Evolutionary conservation across 1,140 invertebrate genomes (phyloP).

Genomic region (Atta cephalotes): DNA sequence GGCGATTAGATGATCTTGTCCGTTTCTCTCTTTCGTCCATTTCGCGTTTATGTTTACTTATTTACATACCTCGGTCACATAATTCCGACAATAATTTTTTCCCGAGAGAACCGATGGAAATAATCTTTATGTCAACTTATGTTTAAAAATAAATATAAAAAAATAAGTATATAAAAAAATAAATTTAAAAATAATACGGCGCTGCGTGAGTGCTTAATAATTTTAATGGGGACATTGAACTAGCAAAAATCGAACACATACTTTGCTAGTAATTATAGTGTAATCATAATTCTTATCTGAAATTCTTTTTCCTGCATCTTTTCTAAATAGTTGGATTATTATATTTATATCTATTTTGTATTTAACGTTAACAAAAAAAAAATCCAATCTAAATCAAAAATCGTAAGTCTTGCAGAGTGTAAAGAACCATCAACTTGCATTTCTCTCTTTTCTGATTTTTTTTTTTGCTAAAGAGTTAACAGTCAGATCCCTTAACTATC

Average conservation of each 20-base stretch:
- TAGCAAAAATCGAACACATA: not conserved
- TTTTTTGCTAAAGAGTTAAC: no score
- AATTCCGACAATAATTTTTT: conserved; percentile 13
- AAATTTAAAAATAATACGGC: conserved; percentile 67
- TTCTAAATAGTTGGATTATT: not conserved
- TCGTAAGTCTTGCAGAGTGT: not conserved
- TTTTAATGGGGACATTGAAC: conserved; percentile 57
- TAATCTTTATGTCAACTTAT: conserved; percentile 46
- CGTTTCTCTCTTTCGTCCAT: not conserved
- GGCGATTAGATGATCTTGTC: not conserved
- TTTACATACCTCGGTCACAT: not conserved
- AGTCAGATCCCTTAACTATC: not conserved
- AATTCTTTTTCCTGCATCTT: not conserved
- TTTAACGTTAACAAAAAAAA: no score
- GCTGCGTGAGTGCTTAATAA: not conserved
- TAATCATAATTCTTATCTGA: not conserved
- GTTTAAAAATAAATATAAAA: conserved; percentile 62
- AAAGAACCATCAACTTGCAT: not conserved
- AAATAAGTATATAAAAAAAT: no score
- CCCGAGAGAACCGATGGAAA: not conserved
- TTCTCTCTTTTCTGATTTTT: no score
- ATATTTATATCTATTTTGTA: no score
- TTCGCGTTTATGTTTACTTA: not conserved
- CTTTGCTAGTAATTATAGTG: not conserved
- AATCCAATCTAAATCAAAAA: no score